Conservation (phyloP, 2,797 vertebrate genomes). For the Chromis chromis region DNA sequence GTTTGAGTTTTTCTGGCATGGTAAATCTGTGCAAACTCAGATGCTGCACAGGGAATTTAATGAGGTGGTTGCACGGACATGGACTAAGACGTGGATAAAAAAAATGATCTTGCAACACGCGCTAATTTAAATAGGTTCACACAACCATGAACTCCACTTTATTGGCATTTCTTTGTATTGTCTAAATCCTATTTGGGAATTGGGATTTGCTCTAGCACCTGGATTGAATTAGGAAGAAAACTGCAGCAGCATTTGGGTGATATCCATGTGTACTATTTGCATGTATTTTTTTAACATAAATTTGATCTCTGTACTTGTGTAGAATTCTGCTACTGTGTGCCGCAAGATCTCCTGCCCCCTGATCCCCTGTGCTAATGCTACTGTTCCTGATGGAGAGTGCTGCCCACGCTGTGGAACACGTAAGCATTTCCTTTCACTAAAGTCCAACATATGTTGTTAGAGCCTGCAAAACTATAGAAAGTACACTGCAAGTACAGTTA, state of each 20-base stretch:
- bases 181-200: slow-evolving; percentile 13
- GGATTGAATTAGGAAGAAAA: slow-evolving; percentile 14
- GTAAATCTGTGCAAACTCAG: slow-evolving; percentile 26
- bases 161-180: neutral
- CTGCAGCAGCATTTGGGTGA: neutral
- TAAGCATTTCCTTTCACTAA: slow-evolving; percentile 81
- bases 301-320: slow-evolving; percentile 36
- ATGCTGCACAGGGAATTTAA: slow-evolving; percentile 39
- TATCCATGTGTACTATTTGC: neutral
- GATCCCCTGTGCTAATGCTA: slow-evolving; percentile 95
- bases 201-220: slow-evolving; percentile 1
- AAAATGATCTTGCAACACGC: neutral
- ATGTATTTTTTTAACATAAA: slow-evolving; percentile 12
- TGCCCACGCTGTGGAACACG: slow-evolving; percentile 93
- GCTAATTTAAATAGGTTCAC: slow-evolving; percentile 29
- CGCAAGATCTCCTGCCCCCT: slow-evolving; percentile 96
- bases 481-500: slow-evolving; percentile 13
- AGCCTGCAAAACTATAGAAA: slow-evolving; percentile 8
- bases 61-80: slow-evolving; percentile 48
- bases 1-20: slow-evolving; percentile 25
- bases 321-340: slow-evolving; percentile 97
- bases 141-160: slow-evolving; percentile 8
- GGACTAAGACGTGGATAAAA: slow-evolving; percentile 17
- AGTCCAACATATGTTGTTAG: slow-evolving; percentile 6
- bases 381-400: slow-evolving; percentile 96